phyloP scores from a whole-genome alignment of 2,888 invertebrate genomes.

The Dioctria linearis region DNA sequence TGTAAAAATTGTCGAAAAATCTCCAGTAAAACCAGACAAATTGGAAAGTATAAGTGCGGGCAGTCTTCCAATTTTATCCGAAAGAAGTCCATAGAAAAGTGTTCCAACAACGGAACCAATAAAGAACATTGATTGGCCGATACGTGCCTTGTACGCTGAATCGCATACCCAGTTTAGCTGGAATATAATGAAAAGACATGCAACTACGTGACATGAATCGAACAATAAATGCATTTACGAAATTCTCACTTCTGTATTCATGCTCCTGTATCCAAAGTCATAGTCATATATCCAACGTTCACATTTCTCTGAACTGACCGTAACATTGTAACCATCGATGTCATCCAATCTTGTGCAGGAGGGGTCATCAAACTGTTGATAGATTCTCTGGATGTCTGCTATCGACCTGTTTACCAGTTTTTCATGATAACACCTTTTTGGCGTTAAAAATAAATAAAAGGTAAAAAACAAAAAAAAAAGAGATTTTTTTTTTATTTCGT shows the following conservation, averaged over 20 bases:
- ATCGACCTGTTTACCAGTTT: conserved; percentile 68
- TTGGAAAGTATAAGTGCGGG: conserved; percentile 75
- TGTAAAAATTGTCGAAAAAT: conserved; percentile 73
- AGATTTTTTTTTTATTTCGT: not conserved
- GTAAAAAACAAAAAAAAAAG: not conserved
- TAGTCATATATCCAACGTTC: conserved; percentile 75
- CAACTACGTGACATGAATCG: conserved; percentile 33
- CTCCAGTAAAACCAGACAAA: conserved; percentile 73
- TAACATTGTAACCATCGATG: conserved; percentile 65
- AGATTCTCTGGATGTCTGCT: conserved; percentile 68
- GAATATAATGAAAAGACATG: conserved; percentile 34
- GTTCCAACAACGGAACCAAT: conserved; percentile 76
- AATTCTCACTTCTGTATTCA: conserved; percentile 76
- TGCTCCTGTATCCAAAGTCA: conserved; percentile 74
- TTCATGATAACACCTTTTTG: conserved; percentile 67
- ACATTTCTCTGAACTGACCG: conserved; percentile 68
- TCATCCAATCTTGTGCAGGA: conserved; percentile 68
- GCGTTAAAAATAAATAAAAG: not conserved
- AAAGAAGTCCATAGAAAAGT: conserved; percentile 74
- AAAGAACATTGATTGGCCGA: conserved; percentile 77
- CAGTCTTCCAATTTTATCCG: conserved; percentile 75
- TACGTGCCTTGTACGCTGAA: conserved; percentile 75
- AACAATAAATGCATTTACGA: conserved; percentile 28
- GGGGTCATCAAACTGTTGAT: conserved; percentile 66
- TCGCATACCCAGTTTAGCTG: conserved; percentile 76